These are phyloP conservation scores for Sinohyriopsis cumingii DNA, from an alignment of 2,888 invertebrate genomes.

Conservation along the genomic window DNA sequence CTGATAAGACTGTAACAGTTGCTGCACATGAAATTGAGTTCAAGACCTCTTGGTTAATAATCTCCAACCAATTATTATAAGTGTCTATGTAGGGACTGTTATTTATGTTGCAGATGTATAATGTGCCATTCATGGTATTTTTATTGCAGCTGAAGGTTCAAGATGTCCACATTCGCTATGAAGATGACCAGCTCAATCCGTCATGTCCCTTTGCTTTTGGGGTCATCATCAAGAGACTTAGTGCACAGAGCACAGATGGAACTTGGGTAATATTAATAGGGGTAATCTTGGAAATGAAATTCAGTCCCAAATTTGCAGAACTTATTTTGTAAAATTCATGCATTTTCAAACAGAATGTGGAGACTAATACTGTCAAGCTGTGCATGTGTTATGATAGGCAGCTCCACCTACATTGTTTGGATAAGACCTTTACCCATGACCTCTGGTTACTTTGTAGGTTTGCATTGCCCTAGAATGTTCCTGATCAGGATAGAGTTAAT, in stretches of 20 bases:
- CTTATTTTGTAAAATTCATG: not conserved
- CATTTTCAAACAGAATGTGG: not conserved
- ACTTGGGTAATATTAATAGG: conserved; percentile 78
- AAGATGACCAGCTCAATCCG: conserved; percentile 85
- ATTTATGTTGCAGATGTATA: no score
- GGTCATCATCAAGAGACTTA: conserved; percentile 84
- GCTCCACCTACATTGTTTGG: no score
- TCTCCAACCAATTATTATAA: no score
- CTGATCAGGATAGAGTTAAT: no score
- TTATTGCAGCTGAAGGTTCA: conserved; percentile 85
- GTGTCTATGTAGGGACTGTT: no score
- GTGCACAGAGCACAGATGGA: conserved; percentile 93
- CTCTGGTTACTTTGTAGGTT: no score
- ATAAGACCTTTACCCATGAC: no score
- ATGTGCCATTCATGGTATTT: no score
- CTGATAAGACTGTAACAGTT: no score
- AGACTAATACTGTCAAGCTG: not conserved
- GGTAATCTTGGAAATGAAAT: not conserved
- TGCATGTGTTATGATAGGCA: not conserved
- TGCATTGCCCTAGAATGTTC: no score
- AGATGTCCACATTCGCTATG: conserved; percentile 96
- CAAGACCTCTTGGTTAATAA: no score
- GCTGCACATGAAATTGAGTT: no score
- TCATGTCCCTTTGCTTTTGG: conserved; percentile 87
- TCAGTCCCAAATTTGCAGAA: not conserved